Evolutionary conservation across 2,113 vertebrate genomes (phyloP).

Genomic region (Bufo gargarizans): DNA sequence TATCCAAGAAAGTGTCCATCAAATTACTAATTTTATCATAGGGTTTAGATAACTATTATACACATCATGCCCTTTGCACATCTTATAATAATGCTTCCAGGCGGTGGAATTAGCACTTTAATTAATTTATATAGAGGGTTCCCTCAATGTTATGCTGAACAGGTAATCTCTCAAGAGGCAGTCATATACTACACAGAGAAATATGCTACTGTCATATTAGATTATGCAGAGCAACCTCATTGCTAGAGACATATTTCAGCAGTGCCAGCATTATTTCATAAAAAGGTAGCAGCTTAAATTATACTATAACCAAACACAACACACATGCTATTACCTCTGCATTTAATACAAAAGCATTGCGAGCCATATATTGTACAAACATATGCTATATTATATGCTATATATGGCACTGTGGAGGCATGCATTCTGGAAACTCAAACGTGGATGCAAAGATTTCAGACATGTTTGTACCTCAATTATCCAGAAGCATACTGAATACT

Average conservation of each 20-base stretch:
- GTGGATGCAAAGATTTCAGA: too few species aligned
- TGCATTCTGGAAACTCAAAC: too few species aligned
- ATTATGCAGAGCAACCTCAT: not conserved
- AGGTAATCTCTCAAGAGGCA: not conserved
- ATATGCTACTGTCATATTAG: not conserved
- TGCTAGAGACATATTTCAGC: not conserved
- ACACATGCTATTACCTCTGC: not conserved
- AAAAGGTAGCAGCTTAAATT: not conserved
- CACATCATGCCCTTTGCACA: not conserved
- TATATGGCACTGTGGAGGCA: too few species aligned
- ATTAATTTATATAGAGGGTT: not conserved
- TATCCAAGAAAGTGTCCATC: slow-evolving; percentile 2
- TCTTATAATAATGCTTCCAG: not conserved
- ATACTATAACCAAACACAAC: not conserved
- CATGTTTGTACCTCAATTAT: too few species aligned
- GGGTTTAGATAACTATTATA: not conserved
- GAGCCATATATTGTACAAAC: too few species aligned
- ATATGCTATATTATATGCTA: too few species aligned
- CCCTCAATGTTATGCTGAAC: not conserved
- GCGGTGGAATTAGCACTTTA: not conserved
- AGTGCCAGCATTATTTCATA: not conserved
- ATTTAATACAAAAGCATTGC: not conserved
- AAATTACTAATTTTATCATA: not conserved
- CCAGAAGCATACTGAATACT: too few species aligned
- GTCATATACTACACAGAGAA: not conserved